phyloP scores from a whole-genome alignment of 2,113 vertebrate species.

The Todiramphus saurophagus region DNA sequence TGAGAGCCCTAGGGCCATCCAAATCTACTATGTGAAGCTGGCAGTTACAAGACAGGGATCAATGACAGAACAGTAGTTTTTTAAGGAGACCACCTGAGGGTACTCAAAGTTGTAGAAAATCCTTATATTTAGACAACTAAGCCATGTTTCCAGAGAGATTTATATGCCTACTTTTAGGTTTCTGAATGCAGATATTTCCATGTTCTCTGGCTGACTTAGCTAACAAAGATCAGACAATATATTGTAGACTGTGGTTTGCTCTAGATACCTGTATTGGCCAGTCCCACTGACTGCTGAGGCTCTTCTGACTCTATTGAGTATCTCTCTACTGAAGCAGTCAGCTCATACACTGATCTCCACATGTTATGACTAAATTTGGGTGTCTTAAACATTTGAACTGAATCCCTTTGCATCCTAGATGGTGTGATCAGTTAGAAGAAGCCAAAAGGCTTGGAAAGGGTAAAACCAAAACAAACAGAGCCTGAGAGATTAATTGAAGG shows the following conservation, averaged over 20 bases:
- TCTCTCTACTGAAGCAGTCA: not conserved
- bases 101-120: not conserved
- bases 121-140: not conserved
- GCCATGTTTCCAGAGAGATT: not conserved
- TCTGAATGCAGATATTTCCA: not conserved
- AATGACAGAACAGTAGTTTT: not conserved
- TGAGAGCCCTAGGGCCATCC: not conserved
- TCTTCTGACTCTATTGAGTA: not conserved
- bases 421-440: not conserved
- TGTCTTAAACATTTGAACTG: not conserved
- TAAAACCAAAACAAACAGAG: not conserved
- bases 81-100: not conserved
- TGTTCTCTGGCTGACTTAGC: not conserved
- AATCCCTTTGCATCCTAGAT: not conserved
- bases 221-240: not conserved
- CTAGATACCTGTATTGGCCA: too few relatives aligned
- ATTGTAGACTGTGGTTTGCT: not conserved
- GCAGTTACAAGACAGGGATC: not conserved
- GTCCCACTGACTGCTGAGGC: not conserved
- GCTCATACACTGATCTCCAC: not conserved
- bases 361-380: not conserved
- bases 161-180: not conserved
- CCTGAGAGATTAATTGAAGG: not conserved
- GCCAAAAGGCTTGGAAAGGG: not conserved
- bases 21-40: not conserved